phyloP scores from a whole-genome alignment of 1,140 invertebrate species.

The Sogatella furcifera region DNA sequence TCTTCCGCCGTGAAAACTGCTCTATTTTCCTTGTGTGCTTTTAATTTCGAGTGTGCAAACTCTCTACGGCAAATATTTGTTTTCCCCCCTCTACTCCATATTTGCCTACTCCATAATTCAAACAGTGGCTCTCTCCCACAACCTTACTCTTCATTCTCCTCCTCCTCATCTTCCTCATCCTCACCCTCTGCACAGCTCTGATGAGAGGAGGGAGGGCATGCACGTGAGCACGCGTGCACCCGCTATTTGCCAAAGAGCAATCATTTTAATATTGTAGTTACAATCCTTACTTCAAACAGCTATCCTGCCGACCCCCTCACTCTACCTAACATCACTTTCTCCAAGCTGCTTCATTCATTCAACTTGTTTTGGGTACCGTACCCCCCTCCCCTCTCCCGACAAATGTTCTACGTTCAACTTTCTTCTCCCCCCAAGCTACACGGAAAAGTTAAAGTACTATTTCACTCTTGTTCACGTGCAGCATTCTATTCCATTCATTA shows the following conservation, averaged over 20 bases:
- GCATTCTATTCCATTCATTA: too few species aligned
- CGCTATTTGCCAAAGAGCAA: slow-evolving; percentile 27
- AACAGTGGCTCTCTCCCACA: slow-evolving; percentile 17
- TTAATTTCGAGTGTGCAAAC: slow-evolving; percentile 28
- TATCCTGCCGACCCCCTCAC: not conserved
- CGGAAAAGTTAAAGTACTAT: not conserved
- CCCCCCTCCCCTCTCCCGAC: too few species aligned
- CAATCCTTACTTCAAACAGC: slow-evolving; percentile 20
- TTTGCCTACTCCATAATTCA: slow-evolving; percentile 28
- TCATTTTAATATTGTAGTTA: slow-evolving; percentile 28
- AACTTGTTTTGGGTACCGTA: not conserved
- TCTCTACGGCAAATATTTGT: slow-evolving; percentile 23
- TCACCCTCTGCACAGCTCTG: too few species aligned
- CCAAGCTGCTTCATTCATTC: not conserved
- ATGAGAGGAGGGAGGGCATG: too few species aligned
- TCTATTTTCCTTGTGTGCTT: slow-evolving; percentile 29
- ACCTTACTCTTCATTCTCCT: too few species aligned
- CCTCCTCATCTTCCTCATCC: too few species aligned
- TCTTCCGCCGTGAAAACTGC: slow-evolving; percentile 20
- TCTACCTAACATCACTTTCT: not conserved
- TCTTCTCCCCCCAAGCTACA: not conserved
- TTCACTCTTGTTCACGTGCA: too few species aligned
- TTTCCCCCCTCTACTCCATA: slow-evolving; percentile 19
- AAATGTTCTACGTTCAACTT: too few species aligned
- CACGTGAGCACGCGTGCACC: slow-evolving; percentile 10